Percentiles rank a stretch among this genome's conserved stretches.
Conservation (phyloP, 2,888 invertebrate species). For the Parnassius orleans region DNA sequence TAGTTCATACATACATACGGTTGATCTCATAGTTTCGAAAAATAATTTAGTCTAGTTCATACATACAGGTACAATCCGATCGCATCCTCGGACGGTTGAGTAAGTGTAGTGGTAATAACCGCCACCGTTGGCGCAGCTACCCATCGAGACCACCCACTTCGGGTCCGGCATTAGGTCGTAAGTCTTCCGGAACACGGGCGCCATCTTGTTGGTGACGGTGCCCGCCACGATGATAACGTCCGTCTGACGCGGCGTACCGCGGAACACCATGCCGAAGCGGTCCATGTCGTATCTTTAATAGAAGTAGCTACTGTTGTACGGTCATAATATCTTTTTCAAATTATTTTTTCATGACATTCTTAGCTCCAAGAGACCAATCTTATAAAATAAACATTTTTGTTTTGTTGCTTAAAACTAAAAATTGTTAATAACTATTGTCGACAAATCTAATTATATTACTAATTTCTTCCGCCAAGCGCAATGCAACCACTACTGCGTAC, state of each 20-base stretch:
- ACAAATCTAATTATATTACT: too few species aligned
- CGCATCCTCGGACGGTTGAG: constrained; percentile 88
- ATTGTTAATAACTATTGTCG: too few species aligned
- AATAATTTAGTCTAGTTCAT: background rate
- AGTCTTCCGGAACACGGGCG: constrained; percentile 96
- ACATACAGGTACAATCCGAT: constrained; percentile 65
- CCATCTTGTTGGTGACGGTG: constrained; percentile 99
- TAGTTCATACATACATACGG: too few species aligned
- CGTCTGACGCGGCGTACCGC: constrained; percentile 97
- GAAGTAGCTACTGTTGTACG: background rate
- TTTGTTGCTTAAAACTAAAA: too few species aligned
- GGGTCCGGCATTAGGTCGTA: constrained; percentile 99
- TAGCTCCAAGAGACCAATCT: too few species aligned
- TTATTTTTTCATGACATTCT: too few species aligned
- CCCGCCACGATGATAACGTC: constrained; percentile 99
- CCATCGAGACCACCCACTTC: constrained; percentile 99
- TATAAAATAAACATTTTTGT: too few species aligned
- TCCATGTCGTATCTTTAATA: constrained; percentile 96
- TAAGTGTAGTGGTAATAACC: constrained; percentile 99
- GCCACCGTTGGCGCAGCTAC: constrained; percentile 99
- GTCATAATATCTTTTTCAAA: too few species aligned
- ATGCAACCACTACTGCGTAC: too few species aligned
- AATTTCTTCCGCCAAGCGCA: too few species aligned
- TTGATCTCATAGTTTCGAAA: too few species aligned
- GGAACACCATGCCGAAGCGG: constrained; percentile 96